Percentiles rank a stretch among this genome's conserved stretches.
phyloP scores from a whole-genome alignment of 2,797 vertebrate genomes.

The Clarias fuscus region DNA sequence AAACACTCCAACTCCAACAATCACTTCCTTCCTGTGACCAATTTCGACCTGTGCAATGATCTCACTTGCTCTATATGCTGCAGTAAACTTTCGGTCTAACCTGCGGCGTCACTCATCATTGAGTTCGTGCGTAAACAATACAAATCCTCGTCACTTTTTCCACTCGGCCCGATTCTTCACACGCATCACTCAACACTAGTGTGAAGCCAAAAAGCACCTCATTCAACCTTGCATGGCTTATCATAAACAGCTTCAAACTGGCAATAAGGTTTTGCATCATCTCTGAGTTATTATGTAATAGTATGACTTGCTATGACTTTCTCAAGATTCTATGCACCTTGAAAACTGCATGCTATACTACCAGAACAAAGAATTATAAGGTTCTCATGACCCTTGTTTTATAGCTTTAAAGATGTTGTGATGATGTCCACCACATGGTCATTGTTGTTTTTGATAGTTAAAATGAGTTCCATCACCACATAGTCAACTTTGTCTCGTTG shows the following conservation, averaged over 20 bases:
- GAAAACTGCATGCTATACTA: not conserved
- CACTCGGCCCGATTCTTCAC: conserved; percentile 23
- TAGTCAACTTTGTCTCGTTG: no score
- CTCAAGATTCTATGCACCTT: not conserved
- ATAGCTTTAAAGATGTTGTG: no score
- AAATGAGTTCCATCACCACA: no score
- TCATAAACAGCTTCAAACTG: conserved; percentile 20
- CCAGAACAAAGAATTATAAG: conserved; percentile 1
- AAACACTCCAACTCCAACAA: conserved; percentile 14
- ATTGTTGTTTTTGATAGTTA: no score
- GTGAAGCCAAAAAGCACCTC: conserved; percentile 12
- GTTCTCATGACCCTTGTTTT: no score
- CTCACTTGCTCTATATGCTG: conserved; percentile 15
- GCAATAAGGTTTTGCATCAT: not conserved
- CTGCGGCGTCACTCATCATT: not conserved
- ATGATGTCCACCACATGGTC: no score
- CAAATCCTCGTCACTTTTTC: conserved; percentile 23
- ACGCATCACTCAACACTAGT: conserved; percentile 9
- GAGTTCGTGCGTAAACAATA: not conserved
- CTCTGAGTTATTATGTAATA: not conserved
- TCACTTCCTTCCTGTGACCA: conserved; percentile 12
- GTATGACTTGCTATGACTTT: not conserved
- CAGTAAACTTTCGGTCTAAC: conserved; percentile 1
- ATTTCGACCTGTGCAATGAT: conserved; percentile 19
- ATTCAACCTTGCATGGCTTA: not conserved